Base-by-base conservation (phyloP, 2,888 invertebrate species). In the Melipona bicolor region DNA sequence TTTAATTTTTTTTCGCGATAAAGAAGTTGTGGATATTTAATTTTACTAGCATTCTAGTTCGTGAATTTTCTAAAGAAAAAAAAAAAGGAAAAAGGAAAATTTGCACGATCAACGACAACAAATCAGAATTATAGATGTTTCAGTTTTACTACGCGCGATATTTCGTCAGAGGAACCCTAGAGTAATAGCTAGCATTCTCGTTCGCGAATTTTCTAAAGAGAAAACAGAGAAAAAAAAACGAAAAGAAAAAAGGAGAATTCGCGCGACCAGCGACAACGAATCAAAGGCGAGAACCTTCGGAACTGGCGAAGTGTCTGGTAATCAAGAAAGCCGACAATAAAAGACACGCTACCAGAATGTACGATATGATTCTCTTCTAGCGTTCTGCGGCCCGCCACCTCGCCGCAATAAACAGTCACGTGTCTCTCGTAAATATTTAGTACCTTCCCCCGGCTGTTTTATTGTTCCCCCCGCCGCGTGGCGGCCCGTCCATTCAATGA, bases 321-420 rank as follows among this genome's bases (percentile, higher is more conserved):
- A 87, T 81, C 78, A 70, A 49, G 69, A 71, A 59, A 69, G 67
- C 15, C 32, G 65, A 71, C 83, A 71, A 85, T 86, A 59, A 88
- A 88, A 76, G 75, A n/a, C 72, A 64, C 75, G 62, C 71, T 69
- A 69, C 27, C n/a, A 61, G 62, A 64, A 86, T 81, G 76, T 81
- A 83, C 79, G 79, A 79, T 77, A 77, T 81, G 79, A 85, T 80
- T 85, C 76, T 68, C 77, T 79, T 68, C 77, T 79, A 79, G 62
- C 71, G 81, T 85, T 67, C 61, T 49, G 19, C 72, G 52, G 36
- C 73, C 43, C 71, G 54, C 59, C 52, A 81, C 52, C 77, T 62
- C 72, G 72, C 36, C 32, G 87, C 81, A 89, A 88, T 89, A 86
- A 89, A 88, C 81, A 76, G 81, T 87, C 71, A 80, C 87, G 85